Percentiles rank a stretch among this genome's conserved stretches.
Conservation (phyloP, 2,888 invertebrate species). For the Eledona agricola region DNA sequence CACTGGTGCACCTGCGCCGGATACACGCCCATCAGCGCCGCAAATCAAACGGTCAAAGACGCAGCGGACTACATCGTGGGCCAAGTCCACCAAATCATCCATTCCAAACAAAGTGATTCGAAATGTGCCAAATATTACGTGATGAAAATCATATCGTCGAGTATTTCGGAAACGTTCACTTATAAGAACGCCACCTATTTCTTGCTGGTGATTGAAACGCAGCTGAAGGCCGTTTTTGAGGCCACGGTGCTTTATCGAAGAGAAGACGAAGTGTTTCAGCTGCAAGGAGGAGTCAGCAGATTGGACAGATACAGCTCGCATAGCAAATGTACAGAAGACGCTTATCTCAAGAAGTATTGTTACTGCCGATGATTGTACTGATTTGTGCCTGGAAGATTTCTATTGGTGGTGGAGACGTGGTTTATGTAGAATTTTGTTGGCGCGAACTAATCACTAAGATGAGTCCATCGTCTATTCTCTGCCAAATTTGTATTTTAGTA, state of each 20-base stretch:
- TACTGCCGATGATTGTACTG: slow-evolving; percentile 58
- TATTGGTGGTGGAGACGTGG: too few species aligned
- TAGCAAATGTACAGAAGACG: slow-evolving; percentile 65
- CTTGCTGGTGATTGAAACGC: slow-evolving; percentile 73
- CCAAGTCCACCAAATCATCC: slow-evolving; percentile 44
- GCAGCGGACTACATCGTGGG: slow-evolving; percentile 65
- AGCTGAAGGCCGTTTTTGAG: slow-evolving; percentile 76
- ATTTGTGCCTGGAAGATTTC: slow-evolving; percentile 16
- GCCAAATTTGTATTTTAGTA: too few species aligned
- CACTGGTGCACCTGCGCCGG: slow-evolving; percentile 83
- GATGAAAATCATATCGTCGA: slow-evolving; percentile 50
- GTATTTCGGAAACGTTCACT: slow-evolving; percentile 49
- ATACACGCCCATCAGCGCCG: slow-evolving; percentile 63
- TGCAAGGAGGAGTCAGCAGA: slow-evolving; percentile 68
- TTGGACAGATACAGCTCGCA: slow-evolving; percentile 66
- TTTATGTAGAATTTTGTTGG: too few species aligned
- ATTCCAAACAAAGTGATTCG: slow-evolving; percentile 46
- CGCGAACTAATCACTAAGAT: too few species aligned
- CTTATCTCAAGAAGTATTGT: slow-evolving; percentile 68
- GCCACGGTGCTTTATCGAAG: slow-evolving; percentile 67
- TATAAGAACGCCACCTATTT: slow-evolving; percentile 63
- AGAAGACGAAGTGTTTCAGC: slow-evolving; percentile 5
- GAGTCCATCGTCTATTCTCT: too few species aligned
- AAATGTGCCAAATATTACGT: slow-evolving; percentile 57
- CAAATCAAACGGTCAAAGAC: slow-evolving; percentile 64